phyloP scores from a whole-genome alignment of 2,888 invertebrate species.

The Deroplatys truncata region DNA sequence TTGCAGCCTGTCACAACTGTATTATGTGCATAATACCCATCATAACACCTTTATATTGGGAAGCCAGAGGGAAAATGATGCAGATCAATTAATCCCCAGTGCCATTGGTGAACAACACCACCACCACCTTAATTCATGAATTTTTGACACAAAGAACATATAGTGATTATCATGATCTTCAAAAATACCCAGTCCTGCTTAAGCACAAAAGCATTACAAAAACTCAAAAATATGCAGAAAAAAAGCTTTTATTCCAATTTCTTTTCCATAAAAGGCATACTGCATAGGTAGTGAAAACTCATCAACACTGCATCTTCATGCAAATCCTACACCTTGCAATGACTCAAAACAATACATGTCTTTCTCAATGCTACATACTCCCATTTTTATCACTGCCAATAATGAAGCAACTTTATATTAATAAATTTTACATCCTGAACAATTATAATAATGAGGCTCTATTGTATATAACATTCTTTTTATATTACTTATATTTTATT shows the following conservation, averaged over 20 bases:
- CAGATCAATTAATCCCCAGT: no score
- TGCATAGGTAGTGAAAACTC: neutral
- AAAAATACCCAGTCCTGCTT: no score
- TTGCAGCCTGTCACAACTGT: no score
- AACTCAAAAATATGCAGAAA: neutral
- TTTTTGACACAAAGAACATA: no score
- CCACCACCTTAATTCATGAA: no score
- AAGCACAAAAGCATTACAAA: neutral
- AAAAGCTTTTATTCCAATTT: neutral
- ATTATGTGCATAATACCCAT: no score
- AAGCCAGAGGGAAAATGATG: no score
- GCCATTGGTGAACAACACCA: no score
- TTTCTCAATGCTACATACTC: neutral
- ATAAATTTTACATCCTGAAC: neutral
- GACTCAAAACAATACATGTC: neutral
- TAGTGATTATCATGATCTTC: no score
- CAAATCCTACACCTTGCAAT: neutral
- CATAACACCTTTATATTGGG: no score
- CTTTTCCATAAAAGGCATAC: neutral
- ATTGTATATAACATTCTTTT: neutral
- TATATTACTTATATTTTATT: neutral
- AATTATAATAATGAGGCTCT: neutral
- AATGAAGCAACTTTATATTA: neutral
- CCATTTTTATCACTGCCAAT: neutral
- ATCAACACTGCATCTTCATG: neutral